A percentile compares a stretch with the other conserved stretches of the same genome.
These are phyloP conservation scores for Monochamus alternatus DNA, from an alignment of 2,888 invertebrate genomes.

Conservation along the genomic window DNA sequence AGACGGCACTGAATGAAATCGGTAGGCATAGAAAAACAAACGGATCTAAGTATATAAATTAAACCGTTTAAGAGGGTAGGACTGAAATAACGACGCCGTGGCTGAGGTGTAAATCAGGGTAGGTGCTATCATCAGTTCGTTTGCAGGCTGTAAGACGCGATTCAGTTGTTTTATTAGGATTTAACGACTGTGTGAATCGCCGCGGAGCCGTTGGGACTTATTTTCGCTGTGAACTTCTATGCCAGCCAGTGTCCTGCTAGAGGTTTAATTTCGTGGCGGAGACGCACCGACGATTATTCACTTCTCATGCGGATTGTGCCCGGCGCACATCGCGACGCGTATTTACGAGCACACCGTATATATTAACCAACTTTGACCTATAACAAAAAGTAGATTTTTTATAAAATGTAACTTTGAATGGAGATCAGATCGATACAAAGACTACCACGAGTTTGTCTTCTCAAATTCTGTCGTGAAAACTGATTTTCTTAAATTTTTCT, in stretches of 20 bases:
- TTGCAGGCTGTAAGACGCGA: constrained; percentile 24
- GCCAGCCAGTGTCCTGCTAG: neutral
- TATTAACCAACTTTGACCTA: too few relatives aligned
- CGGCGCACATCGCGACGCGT: too few relatives aligned
- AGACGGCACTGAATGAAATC: neutral
- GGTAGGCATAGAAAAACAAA: neutral
- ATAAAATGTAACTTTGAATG: too few relatives aligned
- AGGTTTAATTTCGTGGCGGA: constrained; percentile 11
- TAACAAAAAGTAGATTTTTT: too few relatives aligned
- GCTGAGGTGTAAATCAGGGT: constrained; percentile 24
- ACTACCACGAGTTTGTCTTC: too few relatives aligned
- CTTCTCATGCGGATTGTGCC: neutral
- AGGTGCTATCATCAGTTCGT: constrained; percentile 31
- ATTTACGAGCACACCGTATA: too few relatives aligned
- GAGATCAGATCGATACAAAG: too few relatives aligned
- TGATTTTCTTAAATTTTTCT: too few relatives aligned
- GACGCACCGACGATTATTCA: neutral
- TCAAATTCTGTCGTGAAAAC: too few relatives aligned
- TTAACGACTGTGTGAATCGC: constrained; percentile 28
- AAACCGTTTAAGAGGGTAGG: neutral
- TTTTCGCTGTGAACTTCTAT: constrained; percentile 20
- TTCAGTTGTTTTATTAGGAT: constrained; percentile 34
- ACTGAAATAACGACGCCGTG: constrained; percentile 1
- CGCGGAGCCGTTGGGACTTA: constrained; percentile 3
- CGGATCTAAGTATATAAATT: neutral